Evolutionary conservation across 2,797 vertebrate species (phyloP), one percentile per base, ranked within the genome.

Genomic region (Silurus lanzhouensis): DNA sequence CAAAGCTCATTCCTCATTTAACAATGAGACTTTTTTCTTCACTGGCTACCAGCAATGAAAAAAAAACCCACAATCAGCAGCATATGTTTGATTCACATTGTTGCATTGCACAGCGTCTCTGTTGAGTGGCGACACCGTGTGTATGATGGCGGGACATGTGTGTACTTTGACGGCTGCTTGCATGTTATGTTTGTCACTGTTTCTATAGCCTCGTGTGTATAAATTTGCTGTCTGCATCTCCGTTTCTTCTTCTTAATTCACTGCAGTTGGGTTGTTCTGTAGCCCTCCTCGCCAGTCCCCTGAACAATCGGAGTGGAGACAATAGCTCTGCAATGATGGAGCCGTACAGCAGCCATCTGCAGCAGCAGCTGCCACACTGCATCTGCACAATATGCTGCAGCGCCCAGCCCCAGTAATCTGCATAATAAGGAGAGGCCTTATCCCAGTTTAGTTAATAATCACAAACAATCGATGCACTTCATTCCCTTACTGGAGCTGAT

Each of bases 361-460:
- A 99, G 95, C 96, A 98, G 97, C 98, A 99, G 97, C 97, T 99
- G 98, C 97, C 97, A 96, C 95, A 95, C 95, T 95, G 96, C 98
- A 99, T 99, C 98, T 99, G 98, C 96, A 99, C 98, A 99, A 98
- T 98, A 99, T 99, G 98, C 96, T 98, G 95, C 96, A 97, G 95
- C 95, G 92, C 95, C 97, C 96, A 98, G 98, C 96, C 96, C 95
- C 95, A 95, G 97, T 99, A 98, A 99, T 99, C 98, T 99, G 97
- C 98, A 99, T 99, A 99, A 99, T 98, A 98, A 99, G 97, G 96
- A 99, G 97, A 96, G 96, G 97, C 96, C 97, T 98, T 98, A 98
- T 98, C 96, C 97, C 96, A 97, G 97, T 97, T 96, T 96, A 97
- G 96, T 97, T 99, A 98, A 99, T 99, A 99, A 99, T 99, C 93